Percentiles rank a stretch among this genome's conserved stretches.
These are phyloP conservation scores for Drosophila emarginata DNA, from an alignment of 2,888 invertebrate species.

Conservation along the genomic window DNA sequence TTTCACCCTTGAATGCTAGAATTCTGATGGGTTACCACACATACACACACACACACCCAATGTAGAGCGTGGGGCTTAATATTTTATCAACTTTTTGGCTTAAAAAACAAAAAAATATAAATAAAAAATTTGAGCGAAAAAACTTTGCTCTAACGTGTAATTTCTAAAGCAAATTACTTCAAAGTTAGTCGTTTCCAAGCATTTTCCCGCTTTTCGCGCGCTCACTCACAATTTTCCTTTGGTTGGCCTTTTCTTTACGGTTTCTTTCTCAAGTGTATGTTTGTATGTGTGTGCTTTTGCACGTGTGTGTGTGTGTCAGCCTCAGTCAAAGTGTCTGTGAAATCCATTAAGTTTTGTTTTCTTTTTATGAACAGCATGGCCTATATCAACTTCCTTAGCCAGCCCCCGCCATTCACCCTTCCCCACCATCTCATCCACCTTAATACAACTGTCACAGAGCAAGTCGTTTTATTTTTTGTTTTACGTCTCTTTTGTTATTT, in stretches of 20 bases:
- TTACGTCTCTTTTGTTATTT: conserved; percentile 29
- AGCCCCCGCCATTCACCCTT: conserved; percentile 1
- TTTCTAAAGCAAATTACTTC: conserved; percentile 62
- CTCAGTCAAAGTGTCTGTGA: conserved; percentile 64
- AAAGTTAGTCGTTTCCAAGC: conserved; percentile 62
- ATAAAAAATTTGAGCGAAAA: conserved; percentile 41
- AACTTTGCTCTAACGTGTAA: conserved; percentile 43
- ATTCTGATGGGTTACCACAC: conserved; percentile 1
- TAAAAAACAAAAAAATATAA: conserved; percentile 43
- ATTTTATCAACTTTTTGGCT: conserved; percentile 48
- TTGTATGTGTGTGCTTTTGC: neutral
- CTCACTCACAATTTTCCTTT: conserved; percentile 42
- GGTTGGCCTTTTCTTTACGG: conserved; percentile 58
- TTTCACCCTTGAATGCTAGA: conserved; percentile 68
- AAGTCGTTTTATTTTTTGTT: conserved; percentile 27
- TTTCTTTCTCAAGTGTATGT: conserved; percentile 39
- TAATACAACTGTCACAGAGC: conserved; percentile 41
- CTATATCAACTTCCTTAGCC: conserved; percentile 52
- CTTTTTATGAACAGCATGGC: conserved; percentile 43
- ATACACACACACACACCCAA: conserved; percentile 2
- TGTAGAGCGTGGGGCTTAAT: neutral
- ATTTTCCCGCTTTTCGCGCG: conserved; percentile 45
- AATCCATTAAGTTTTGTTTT: conserved; percentile 68
- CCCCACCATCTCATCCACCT: conserved; percentile 15
- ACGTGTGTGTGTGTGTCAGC: neutral